Evolutionary conservation across 2,797 vertebrate species (phyloP), one percentile per base, ranked within the genome.

Genomic region (Crypturellus tataupa): DNA sequence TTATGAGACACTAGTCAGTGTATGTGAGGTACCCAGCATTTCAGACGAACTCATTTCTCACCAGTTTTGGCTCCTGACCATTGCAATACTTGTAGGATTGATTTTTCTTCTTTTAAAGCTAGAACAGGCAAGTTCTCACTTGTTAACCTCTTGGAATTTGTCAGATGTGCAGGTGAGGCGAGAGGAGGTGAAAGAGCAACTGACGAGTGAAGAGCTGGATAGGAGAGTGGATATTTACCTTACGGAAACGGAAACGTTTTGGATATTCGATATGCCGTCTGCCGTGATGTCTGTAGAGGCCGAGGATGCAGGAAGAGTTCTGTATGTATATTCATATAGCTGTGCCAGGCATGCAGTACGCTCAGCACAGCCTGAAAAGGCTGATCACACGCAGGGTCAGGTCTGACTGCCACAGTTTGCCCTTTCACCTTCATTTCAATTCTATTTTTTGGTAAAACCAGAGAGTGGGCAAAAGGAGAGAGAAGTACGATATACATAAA

Each of bases 181-280:
- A 94, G 94, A 97, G 44, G 92, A 96, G 12, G 40, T 90, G 40
- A 96, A 92, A 65, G 98, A 98, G 90, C 53, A 93, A 37, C 49
- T 98, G 70, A 97, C 96, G 47, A 97, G 98, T 58, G 97, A 97
- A 29, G 97, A 98, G 67, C 82, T 99, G 85, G 97, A 98, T 49
- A 97, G 95, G 70, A 73, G 71, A 11, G 93, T 98, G 70, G 96
- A 98, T 19, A 86, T 98, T 87, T 86, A 96, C 80, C 96, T 99
- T 55, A 96, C 97, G 0, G 99, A 99, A 95, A 98, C 98, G 0
- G 98, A 98, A 89, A 98, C 95, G 10, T 69, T 99, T 37, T 97
- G 96, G 77, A 82, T 99, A 39, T 94, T 99, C 85, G 97, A 99
- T 49, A 89, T 99, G 62, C 98, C 98, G 3, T 79, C 96, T 39